phyloP scores from a whole-genome alignment of 2,113 vertebrate species.

The Pelusios castaneus region DNA sequence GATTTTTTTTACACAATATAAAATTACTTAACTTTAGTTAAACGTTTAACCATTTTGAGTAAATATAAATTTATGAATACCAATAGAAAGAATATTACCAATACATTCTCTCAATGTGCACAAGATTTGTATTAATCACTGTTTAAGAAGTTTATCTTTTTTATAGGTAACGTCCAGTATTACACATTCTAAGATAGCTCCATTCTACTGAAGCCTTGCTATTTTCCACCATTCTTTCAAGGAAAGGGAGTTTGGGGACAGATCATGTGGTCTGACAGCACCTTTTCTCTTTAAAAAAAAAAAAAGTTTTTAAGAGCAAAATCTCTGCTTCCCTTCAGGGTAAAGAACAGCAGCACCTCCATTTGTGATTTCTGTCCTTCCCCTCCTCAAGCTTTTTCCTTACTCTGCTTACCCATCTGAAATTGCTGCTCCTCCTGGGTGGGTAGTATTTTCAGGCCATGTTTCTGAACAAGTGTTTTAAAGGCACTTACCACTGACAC shows the following conservation, averaged over 20 bases:
- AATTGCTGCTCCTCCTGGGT: not conserved
- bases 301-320: not conserved
- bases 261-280: not conserved
- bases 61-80: not conserved
- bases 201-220: rapidly evolving
- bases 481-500: not conserved
- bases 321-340: not conserved
- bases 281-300: not conserved
- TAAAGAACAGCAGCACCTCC: not conserved
- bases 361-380: not conserved
- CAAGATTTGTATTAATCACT: not conserved
- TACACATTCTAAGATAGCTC: not conserved
- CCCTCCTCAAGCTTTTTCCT: conserved; percentile 7
- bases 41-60: not conserved
- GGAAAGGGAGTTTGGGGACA: not conserved
- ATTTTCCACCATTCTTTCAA: not conserved
- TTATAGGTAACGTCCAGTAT: not conserved
- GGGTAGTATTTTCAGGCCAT: conserved; percentile 43
- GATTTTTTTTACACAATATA: conserved; percentile 8
- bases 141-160: not conserved
- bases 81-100: not conserved
- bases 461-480: conserved; percentile 24
- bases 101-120: not conserved
- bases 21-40: not conserved
- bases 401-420: conserved; percentile 21